phyloP scores from a whole-genome alignment of 2,888 invertebrate genomes.

The Fabriciana adippe region DNA sequence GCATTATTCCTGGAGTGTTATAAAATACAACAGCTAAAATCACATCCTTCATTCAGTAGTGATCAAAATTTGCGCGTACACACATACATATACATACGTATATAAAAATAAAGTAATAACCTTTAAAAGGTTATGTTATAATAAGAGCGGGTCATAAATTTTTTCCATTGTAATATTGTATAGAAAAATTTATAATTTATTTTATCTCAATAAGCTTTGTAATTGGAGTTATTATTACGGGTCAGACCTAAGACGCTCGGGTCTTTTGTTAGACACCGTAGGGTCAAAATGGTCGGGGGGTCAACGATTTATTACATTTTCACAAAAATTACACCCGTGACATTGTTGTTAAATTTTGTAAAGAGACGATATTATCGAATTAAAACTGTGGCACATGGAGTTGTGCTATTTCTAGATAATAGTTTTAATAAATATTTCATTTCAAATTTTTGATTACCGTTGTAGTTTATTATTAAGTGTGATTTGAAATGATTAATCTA shows the following conservation, averaged over 20 bases:
- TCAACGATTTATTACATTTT: constrained; percentile 71
- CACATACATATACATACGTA: too few species aligned
- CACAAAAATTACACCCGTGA: constrained; percentile 62
- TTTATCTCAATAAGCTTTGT: constrained; percentile 73
- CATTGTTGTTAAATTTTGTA: constrained; percentile 56
- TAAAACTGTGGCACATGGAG: constrained; percentile 25
- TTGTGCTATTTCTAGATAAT: constrained; percentile 10
- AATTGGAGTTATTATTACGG: constrained; percentile 74
- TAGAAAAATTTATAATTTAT: constrained; percentile 71
- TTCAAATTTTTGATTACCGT: not conserved
- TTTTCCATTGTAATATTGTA: constrained; percentile 7
- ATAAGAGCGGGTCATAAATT: constrained; percentile 5
- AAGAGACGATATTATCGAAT: constrained; percentile 36
- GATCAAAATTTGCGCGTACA: too few species aligned
- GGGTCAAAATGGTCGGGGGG: constrained; percentile 79
- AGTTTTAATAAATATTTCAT: constrained; percentile 6
- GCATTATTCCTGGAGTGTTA: too few species aligned
- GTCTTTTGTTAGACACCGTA: constrained; percentile 55
- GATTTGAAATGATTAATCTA: too few species aligned
- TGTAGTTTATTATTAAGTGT: too few species aligned
- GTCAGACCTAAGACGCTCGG: constrained; percentile 72
- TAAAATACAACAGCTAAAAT: too few species aligned
- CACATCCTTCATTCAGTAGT: too few species aligned
- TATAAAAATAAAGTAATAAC: too few species aligned
- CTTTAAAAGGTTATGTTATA: constrained; percentile 1